Percentiles rank a stretch among this genome's conserved stretches.
Evolutionary conservation across 2,888 invertebrate species (phyloP).

Genomic region (Mythimna vitellina): DNA sequence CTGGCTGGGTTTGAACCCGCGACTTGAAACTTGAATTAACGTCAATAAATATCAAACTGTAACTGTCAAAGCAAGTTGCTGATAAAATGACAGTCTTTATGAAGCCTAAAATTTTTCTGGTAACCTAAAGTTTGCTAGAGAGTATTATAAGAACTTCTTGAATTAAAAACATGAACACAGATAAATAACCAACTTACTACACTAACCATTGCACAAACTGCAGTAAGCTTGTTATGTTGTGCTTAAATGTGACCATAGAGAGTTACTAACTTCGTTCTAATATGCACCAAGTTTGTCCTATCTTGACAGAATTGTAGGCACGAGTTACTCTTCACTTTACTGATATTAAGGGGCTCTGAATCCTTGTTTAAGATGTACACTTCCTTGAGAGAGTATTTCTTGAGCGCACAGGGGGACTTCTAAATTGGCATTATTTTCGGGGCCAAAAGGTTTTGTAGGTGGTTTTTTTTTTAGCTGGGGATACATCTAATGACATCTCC

Average conservation of each 20-base stretch:
- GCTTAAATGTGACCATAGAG: conserved; percentile 46
- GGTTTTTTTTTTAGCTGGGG: too few relatives aligned
- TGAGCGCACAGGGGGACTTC: too few relatives aligned
- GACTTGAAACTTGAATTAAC: too few relatives aligned
- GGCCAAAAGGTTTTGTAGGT: too few relatives aligned
- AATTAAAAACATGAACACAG: neutral
- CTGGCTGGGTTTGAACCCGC: too few relatives aligned
- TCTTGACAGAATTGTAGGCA: conserved; percentile 40
- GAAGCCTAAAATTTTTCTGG: neutral
- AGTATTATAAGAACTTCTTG: neutral
- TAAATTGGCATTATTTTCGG: too few relatives aligned
- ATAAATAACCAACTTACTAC: conserved; percentile 1
- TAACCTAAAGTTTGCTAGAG: neutral
- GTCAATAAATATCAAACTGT: too few relatives aligned
- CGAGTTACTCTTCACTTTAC: conserved; percentile 16
- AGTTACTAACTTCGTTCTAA: conserved; percentile 45
- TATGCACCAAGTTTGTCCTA: conserved; percentile 43
- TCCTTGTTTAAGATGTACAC: conserved; percentile 19
- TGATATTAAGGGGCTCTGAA: conserved; percentile 12
- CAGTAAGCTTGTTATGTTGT: conserved; percentile 34
- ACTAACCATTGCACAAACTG: conserved; percentile 13
- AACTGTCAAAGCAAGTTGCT: neutral
- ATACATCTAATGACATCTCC: too few relatives aligned
- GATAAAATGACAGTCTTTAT: neutral
- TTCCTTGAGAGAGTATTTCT: neutral